A percentile compares a stretch with the other conserved stretches of the same genome.
Conservation (phyloP, 2,113 vertebrate species). For the Sardina pilchardus region DNA sequence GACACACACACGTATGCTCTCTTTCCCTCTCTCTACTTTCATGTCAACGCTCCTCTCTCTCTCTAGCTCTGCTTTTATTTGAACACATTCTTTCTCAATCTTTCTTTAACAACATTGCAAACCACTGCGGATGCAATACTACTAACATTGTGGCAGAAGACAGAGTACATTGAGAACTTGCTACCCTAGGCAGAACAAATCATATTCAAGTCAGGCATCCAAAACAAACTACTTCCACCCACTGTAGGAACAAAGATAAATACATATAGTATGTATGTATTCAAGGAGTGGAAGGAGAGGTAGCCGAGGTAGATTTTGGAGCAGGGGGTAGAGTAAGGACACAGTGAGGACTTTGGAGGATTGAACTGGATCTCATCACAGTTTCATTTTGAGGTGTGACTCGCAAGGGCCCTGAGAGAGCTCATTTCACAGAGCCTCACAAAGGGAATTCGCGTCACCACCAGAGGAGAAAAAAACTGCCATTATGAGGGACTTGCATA, state of each 20-base stretch:
- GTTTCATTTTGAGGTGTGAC: conserved; percentile 39
- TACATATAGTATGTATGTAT: background rate
- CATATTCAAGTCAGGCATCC: background rate
- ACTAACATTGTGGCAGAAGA: background rate
- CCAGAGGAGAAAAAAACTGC: background rate
- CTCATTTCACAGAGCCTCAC: background rate
- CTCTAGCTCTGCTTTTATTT: background rate
- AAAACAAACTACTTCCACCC: background rate
- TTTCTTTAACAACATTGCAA: background rate
- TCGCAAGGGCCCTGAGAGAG: conserved; percentile 3
- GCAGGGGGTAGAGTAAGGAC: background rate
- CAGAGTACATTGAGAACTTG: background rate
- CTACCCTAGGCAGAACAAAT: background rate
- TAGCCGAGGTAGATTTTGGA: background rate
- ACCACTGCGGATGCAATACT: background rate
- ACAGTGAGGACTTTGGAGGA: background rate
- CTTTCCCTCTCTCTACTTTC: conserved; percentile 9
- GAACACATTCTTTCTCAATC: background rate
- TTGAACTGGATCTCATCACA: conserved; percentile 28
- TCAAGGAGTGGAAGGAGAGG: background rate
- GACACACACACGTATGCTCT: background rate
- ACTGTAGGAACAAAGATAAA: background rate
- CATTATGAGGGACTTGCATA: conserved; percentile 39
- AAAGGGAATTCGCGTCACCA: conserved; percentile 17
- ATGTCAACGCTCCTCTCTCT: background rate